A percentile compares a stretch with the other conserved stretches of the same genome.
Conservation (phyloP, 2,797 vertebrate species). For the Bovichtus diacanthus region DNA sequence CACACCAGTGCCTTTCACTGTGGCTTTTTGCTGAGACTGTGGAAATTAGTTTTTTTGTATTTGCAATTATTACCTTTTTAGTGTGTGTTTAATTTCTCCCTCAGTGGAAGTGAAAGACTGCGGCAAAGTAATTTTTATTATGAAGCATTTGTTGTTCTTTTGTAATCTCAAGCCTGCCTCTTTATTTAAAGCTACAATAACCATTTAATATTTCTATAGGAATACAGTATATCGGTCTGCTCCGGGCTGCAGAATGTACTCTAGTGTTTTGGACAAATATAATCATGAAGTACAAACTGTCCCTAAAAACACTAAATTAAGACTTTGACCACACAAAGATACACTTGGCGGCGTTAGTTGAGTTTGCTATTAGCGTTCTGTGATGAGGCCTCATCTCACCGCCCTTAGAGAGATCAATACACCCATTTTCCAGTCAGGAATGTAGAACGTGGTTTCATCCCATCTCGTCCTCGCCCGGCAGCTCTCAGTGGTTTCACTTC, state of each 20-base stretch:
- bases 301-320: not conserved
- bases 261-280: not conserved
- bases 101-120: not conserved
- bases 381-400: not conserved
- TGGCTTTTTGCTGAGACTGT: constrained; percentile 35
- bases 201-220: not conserved
- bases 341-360: not conserved
- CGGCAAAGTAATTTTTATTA: not conserved
- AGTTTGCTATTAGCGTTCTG: not conserved
- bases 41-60: constrained; percentile 20
- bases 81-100: constrained; percentile 7
- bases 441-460: not conserved
- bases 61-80: constrained; percentile 38
- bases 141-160: constrained; percentile 3
- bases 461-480: not conserved
- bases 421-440: not conserved
- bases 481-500: not conserved
- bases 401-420: not conserved
- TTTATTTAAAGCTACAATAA: not conserved
- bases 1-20: constrained; percentile 45
- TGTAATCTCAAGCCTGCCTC: not conserved
- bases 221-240: not conserved
- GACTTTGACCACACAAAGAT: not conserved
- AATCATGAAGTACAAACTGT: not conserved
- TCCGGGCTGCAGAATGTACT: not conserved